Evolutionary conservation across 2,888 invertebrate genomes (phyloP), one percentile per base, ranked within the genome.

Genomic region (Myopa tessellatipennis): DNA sequence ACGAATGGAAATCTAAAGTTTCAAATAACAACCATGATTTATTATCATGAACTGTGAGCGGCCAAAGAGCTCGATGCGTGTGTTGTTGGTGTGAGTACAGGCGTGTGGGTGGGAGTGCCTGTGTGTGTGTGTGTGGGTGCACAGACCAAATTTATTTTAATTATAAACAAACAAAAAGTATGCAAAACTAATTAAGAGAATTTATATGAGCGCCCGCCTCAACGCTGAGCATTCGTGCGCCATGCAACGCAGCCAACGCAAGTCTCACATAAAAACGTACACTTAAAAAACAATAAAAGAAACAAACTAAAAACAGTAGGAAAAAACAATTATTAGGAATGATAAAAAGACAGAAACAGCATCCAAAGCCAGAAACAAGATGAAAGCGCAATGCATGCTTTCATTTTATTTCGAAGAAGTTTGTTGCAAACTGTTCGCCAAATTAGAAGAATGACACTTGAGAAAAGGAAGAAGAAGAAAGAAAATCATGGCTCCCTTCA

Each of bases 121-220:
- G 58, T 76, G 76, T 63, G 58, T 76, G 78, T n/a, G 75, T 80
- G 80, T 61, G 78, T 79, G 77, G 74, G 63, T 78, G 69, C 63
- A 26, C 7, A 80, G 77, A 79, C 78, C 77, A 79, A 80, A 82
- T 80, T 82, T 82, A 81, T 82, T 82, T 80, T 80, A 81, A 81
- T 82, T 80, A 80, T 79, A 81, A 81, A 79, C 79, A 78, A 78
- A 78, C 75, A 16, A 72, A 78, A 79, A 76, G 78, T 79, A 81
- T 81, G 76, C 81, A 81, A 81, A 36, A 81, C 81, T 82, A 82
- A 82, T 82, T 81, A 82, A 82, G 78, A 79, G 79, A 81, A 81
- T 81, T 81, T 81, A 80, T 81, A 81, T 80, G 79, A 81, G 79
- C 10, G 58, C 58, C 4, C 58, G n/a, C 58, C 12, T n/a, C 58